Evolutionary conservation across 2,113 vertebrate species (phyloP), one percentile per base, ranked within the genome.

Genomic region (Carassius carassius): DNA sequence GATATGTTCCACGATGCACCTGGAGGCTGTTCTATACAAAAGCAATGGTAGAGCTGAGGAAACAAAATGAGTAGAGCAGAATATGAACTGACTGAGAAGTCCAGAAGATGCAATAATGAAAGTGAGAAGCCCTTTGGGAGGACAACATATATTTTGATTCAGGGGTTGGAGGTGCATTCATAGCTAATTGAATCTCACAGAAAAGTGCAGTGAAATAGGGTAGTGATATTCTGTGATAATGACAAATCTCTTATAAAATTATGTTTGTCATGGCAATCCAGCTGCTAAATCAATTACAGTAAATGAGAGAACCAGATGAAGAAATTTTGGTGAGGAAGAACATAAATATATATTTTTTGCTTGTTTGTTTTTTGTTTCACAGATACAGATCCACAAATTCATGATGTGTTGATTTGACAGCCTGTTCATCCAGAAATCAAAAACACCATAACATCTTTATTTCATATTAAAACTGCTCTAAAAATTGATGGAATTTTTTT

Each of bases 231-330:
- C 29, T 29, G 29, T 29, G 29, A 29, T 37, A 37, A 23, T 62
- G 25, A 67, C 29, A 32, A 67, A 67, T 67, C 1, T 32, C 16
- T 32, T 67, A 67, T 67, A 25, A 82, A 23, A 23, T 56, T 63
- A 2, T 19, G 49, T 72, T 72, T 51, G 63, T 7, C 32, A 69
- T 69, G 54, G 21, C 23, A 69, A 14, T 2, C 8, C 63, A 82
- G 47, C 80, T 70, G 63, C n/a, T n/a, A 41, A 44, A 78, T 60
- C 54, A 58, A 44, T 62, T 62, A 51, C 51, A 54, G 51, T 17
- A 56, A 41, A 41, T 41, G 5, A 9, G 56, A 78, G n/a, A 37
- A 37, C 19, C 19, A 41, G 32, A 60, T 37, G 11, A 41, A 79
- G 6, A 67, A 67, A 35, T 17, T 41, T 41, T 8, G 7, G 41